Conservation (phyloP, 2,888 invertebrate species). For the Blastobasis lacticolella region DNA sequence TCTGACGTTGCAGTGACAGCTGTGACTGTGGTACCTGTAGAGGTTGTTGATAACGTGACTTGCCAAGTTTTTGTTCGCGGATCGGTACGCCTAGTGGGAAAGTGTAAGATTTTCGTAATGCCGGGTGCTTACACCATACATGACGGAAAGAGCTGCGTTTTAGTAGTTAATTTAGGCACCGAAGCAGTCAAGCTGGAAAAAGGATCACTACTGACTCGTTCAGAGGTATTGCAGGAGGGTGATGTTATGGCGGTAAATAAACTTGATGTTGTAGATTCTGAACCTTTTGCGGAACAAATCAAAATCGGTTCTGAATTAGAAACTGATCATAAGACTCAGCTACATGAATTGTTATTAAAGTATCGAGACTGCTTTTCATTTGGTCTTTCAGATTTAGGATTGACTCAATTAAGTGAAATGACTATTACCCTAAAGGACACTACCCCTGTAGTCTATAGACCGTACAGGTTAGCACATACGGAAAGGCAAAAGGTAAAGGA, state of each 20-base stretch:
- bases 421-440: slow-evolving; percentile 1
- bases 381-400: slow-evolving; percentile 3
- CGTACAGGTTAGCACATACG: slow-evolving; percentile 1
- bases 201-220: slow-evolving; percentile 1
- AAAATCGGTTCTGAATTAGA: neutral
- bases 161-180: neutral
- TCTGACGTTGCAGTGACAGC: neutral
- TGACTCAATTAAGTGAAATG: slow-evolving; percentile 1
- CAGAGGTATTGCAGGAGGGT: neutral
- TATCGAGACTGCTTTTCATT: slow-evolving; percentile 6
- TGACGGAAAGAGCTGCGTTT: neutral
- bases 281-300: neutral
- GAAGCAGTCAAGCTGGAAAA: neutral
- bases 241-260: neutral
- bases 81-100: slow-evolving; percentile 1
- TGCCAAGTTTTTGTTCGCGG: slow-evolving; percentile 1
- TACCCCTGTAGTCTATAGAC: slow-evolving; percentile 5
- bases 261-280: neutral
- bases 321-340: neutral
- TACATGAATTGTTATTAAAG: slow-evolving; percentile 1
- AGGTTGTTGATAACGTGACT: neutral
- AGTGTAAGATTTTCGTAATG: neutral
- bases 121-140: neutral
- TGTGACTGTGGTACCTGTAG: neutral
- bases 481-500: neutral